phyloP scores from a whole-genome alignment of 2,888 invertebrate species.

The Dryomyza anilis region DNA sequence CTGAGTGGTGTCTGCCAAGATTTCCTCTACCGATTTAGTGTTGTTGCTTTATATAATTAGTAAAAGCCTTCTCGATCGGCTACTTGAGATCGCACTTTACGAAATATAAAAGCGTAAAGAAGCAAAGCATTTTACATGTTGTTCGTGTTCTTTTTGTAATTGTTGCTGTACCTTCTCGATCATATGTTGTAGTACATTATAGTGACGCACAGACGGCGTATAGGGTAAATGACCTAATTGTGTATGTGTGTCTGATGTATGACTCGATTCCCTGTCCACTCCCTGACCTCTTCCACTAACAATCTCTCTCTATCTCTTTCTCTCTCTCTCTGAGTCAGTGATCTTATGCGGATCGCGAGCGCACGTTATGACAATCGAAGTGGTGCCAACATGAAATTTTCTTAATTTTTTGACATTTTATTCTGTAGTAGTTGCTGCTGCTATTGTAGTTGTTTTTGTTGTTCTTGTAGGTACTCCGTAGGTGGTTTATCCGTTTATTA shows the following conservation, averaged over 20 bases:
- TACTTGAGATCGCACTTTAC: conserved; percentile 19
- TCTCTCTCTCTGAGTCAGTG: not conserved
- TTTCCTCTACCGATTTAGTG: not conserved
- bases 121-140: not conserved
- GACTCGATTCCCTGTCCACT: not conserved
- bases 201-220: conserved; percentile 19
- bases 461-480: conserved; percentile 25
- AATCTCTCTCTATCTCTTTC: not conserved
- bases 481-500: conserved; percentile 30
- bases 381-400: conserved; percentile 5
- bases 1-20: too few relatives aligned
- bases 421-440: not conserved
- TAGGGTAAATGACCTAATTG: conserved; percentile 42
- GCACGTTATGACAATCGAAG: conserved; percentile 2
- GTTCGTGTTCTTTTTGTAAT: not conserved
- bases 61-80: conserved; percentile 10
- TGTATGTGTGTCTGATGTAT: conserved; percentile 31
- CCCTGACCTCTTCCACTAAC: not conserved
- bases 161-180: not conserved
- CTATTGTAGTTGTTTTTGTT: conserved; percentile 12
- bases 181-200: too few relatives aligned
- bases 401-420: too few relatives aligned
- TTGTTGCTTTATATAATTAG: conserved; percentile 18
- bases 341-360: conserved; percentile 4
- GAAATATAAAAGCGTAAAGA: not conserved